Percentiles rank a stretch among this genome's conserved stretches.
These are phyloP conservation scores for Riparia riparia DNA, from an alignment of 2,113 vertebrate species.

Conservation along the genomic window DNA sequence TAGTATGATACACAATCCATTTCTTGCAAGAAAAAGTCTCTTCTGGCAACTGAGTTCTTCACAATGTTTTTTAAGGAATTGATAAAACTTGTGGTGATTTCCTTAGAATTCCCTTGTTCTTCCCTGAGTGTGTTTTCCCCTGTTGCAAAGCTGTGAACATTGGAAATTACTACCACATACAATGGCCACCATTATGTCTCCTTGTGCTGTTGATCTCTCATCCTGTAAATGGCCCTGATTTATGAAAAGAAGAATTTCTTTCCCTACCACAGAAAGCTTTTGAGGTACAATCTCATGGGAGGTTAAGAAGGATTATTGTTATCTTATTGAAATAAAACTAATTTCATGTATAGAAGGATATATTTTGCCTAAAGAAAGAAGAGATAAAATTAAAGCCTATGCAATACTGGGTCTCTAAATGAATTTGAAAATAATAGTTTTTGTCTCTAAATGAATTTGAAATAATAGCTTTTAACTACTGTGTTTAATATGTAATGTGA, in stretches of 20 bases:
- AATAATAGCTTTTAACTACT: neutral
- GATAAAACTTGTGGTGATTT: neutral
- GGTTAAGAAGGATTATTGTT: constrained; percentile 16
- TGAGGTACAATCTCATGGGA: neutral
- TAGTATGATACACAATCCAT: neutral
- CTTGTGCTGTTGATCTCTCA: neutral
- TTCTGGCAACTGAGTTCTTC: neutral
- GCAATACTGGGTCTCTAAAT: neutral
- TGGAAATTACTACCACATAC: neutral
- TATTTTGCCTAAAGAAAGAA: neutral
- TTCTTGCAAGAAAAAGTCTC: neutral
- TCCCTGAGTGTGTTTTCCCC: neutral
- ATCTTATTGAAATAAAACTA: neutral
- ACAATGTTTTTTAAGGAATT: neutral
- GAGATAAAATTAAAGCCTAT: neutral
- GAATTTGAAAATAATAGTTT: neutral
- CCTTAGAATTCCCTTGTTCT: neutral
- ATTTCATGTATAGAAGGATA: neutral
- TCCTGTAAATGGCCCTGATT: neutral
- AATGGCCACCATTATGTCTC: neutral
- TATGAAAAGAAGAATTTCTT: neutral
- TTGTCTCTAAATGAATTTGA: neutral
- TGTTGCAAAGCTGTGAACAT: neutral
- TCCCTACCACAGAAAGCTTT: neutral
- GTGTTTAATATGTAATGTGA: neutral